Evolutionary conservation across 2,888 invertebrate genomes (phyloP).

Genomic region (Aproaerema taeniolella): DNA sequence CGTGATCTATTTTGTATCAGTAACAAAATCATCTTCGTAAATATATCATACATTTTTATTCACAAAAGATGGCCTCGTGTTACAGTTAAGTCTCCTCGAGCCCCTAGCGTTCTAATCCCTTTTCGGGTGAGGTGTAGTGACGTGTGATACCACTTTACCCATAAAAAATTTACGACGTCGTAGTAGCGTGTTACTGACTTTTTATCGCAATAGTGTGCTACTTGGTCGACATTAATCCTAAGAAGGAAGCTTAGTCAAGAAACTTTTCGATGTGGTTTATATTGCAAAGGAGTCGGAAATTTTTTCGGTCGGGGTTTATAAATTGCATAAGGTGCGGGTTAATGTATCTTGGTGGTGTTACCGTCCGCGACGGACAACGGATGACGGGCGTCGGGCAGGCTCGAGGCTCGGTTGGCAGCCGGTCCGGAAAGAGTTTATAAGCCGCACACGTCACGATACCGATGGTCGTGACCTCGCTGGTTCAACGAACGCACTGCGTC

Average conservation of each 20-base stretch:
- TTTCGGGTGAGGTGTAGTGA: conserved; percentile 35
- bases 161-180: conserved; percentile 45
- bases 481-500: conserved; percentile 67
- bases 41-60: too few relatives aligned
- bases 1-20: too few relatives aligned
- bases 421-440: conserved; percentile 41
- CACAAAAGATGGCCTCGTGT: too few relatives aligned
- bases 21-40: too few relatives aligned
- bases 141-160: conserved; percentile 26
- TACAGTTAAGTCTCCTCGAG: conserved; percentile 18
- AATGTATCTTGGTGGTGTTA: too few relatives aligned
- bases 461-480: conserved; percentile 71
- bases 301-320: conserved; percentile 6
- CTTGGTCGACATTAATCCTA: conserved; percentile 30
- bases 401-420: conserved; percentile 11
- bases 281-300: conserved; percentile 2
- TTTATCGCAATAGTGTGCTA: conserved; percentile 2
- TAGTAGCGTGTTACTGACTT: conserved; percentile 10
- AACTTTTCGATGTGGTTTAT: conserved; percentile 26
- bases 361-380: too few relatives aligned
- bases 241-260: conserved; percentile 30
- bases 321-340: conserved; percentile 2
- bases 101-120: conserved; percentile 27
- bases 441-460: conserved; percentile 56
- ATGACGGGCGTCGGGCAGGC: too few relatives aligned